Conservation (phyloP, 2,888 invertebrate species). For the Callinectes sapidus region DNA sequence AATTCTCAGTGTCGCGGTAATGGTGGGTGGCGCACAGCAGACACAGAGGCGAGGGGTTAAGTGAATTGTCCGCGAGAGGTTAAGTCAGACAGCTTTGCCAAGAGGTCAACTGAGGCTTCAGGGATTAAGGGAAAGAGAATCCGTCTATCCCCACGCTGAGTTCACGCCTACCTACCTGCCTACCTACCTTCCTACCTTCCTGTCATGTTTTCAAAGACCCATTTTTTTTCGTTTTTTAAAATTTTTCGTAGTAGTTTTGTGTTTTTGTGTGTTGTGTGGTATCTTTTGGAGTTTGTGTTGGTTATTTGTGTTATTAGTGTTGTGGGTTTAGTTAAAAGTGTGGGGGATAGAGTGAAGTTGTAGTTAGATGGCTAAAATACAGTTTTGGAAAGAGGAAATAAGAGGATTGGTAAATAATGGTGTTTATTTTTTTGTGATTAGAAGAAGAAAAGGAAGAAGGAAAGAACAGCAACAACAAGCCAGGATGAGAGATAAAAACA, state of each 20-base stretch:
- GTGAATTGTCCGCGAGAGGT: neutral
- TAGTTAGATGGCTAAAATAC: neutral
- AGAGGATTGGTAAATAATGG: neutral
- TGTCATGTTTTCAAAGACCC: neutral
- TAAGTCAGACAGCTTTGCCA: neutral
- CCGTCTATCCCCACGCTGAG: too few species aligned
- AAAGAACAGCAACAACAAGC: too few species aligned
- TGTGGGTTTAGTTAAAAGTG: too few species aligned
- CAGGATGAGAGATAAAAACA: too few species aligned
- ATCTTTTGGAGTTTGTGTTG: too few species aligned
- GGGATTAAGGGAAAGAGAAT: neutral
- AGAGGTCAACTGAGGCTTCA: neutral
- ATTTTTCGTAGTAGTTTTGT: too few species aligned
- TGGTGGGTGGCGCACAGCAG: neutral
- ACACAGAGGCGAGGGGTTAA: neutral
- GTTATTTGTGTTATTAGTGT: too few species aligned
- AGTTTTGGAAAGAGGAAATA: neutral
- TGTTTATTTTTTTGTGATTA: neutral
- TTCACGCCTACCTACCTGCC: neutral
- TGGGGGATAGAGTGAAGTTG: too few species aligned
- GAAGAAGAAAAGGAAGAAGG: too few species aligned
- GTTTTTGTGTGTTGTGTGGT: too few species aligned
- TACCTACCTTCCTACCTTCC: neutral
- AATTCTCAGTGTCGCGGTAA: neutral
- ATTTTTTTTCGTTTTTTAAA: too few species aligned